These are phyloP conservation scores for Sinocyclocheilus anophthalmus DNA, from an alignment of 2,113 vertebrate genomes.

Conservation along the genomic window DNA sequence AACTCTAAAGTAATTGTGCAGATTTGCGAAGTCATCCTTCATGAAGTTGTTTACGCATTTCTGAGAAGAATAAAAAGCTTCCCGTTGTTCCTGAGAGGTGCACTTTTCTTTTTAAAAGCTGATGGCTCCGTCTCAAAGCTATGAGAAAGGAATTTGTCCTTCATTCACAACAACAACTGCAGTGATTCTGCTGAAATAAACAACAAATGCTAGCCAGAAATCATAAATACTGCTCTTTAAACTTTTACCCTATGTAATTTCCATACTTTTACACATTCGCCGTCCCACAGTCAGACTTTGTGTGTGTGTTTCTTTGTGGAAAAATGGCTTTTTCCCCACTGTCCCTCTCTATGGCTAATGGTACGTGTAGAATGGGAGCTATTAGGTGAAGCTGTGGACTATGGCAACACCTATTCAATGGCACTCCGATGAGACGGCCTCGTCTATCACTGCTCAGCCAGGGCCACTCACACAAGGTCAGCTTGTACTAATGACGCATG, in stretches of 20 bases:
- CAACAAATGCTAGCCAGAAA: neutral
- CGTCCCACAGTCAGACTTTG: constrained; percentile 39
- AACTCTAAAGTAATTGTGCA: constrained; percentile 35
- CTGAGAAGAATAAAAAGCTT: constrained; percentile 29
- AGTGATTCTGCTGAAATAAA: constrained; percentile 35
- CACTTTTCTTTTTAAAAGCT: constrained; percentile 39
- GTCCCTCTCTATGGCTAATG: constrained; percentile 76
- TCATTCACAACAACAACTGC: constrained; percentile 2
- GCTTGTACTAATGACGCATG: constrained; percentile 76
- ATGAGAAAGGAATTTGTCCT: constrained; percentile 28
- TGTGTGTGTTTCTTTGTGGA: constrained; percentile 6
- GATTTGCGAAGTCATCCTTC: constrained; percentile 25
- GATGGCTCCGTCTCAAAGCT: constrained; percentile 12
- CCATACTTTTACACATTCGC: constrained; percentile 43
- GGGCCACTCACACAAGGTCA: constrained; percentile 77
- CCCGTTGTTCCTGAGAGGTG: constrained; percentile 24
- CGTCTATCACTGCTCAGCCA: constrained; percentile 77
- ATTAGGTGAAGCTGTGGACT: constrained; percentile 75
- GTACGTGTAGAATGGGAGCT: constrained; percentile 71
- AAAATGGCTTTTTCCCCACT: neutral
- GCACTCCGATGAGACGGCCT: constrained; percentile 66
- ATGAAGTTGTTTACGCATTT: constrained; percentile 27
- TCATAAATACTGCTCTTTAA: constrained; percentile 29
- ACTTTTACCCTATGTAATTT: constrained; percentile 10
- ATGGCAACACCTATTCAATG: constrained; percentile 74